phyloP scores from a whole-genome alignment of 1,140 invertebrate genomes.

The Heliconius hewitsoni region DNA sequence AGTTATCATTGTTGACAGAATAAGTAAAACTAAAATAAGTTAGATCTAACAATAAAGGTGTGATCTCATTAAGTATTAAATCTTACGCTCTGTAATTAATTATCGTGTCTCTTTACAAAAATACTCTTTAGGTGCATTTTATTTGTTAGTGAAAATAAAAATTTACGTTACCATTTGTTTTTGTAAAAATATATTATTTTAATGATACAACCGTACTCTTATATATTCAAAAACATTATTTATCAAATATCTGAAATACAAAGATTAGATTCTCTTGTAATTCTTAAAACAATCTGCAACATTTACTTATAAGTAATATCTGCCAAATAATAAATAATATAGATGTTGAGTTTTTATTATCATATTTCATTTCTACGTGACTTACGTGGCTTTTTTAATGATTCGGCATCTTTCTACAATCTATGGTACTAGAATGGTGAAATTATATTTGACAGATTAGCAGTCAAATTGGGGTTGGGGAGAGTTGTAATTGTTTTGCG shows the following conservation, averaged over 20 bases:
- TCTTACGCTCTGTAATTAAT: no score
- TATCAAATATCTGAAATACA: no score
- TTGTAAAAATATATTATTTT: no score
- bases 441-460: conserved; percentile 24
- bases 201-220: no score
- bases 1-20: background rate
- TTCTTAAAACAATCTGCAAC: background rate
- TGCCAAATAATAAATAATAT: background rate
- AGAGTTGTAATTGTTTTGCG: conserved; percentile 28
- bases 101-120: no score
- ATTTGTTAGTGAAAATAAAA: no score
- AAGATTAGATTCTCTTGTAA: no score
- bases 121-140: no score
- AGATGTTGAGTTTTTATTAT: background rate
- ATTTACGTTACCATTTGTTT: no score
- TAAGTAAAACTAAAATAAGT: background rate
- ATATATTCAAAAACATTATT: no score
- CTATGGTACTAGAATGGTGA: conserved; percentile 20
- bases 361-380: background rate
- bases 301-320: background rate
- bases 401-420: conserved; percentile 25
- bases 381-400: conserved; percentile 24
- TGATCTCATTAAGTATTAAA: background rate
- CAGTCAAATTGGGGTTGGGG: conserved; percentile 32
- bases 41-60: background rate